Base-by-base conservation (phyloP, 2,797 vertebrate species). In the Streptopelia turtur region DNA sequence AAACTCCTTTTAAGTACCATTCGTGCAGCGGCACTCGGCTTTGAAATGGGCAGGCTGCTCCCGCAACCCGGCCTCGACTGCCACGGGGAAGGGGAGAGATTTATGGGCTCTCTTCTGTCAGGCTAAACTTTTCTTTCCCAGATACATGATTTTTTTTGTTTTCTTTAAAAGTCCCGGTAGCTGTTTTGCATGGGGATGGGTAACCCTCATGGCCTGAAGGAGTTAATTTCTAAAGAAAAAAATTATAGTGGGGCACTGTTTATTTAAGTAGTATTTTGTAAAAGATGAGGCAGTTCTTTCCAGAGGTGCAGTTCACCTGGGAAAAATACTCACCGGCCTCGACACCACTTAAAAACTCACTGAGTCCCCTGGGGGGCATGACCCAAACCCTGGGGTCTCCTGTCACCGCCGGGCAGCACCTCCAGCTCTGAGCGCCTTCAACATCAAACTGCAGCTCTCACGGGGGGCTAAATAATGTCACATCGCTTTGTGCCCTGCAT, bases 151-250 rank as follows among this genome's bases (percentile, higher is more conserved):
- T 21, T 30, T 28, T 28, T 60, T 56, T 52, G 6, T 9, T 30
- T 16, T 14, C 22, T 82, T 81, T 49, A 37, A 33, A 81, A 93
- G 35, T 65, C 47, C 47, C 59, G 47, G 57, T 64, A 93, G 50
- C 59, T 59, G 9, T 80, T 90, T 92, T n/a, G 35, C 5, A 8
- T 5, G 2, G 66, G 66, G 21, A 83, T 24, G 65, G 79, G 41
- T 45, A 87, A 93, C 68, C 33, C 59, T 89, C 16, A 10, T 65
- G 80, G 83, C 89, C 93, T 79, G 85, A 96, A 94, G 95, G 96
- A 95, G 93, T 95, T 96, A 94, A 96, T 95, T 94, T 88, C 63
- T 55, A 81, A 78, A 86, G 72, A 45, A 94, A 94, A 52, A 93
- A 94, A 93, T 94, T 78, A 90, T 15, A 90, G 83, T 13, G 33